Evolutionary conservation across 2,113 vertebrate genomes (phyloP).

Genomic region (Thunnus thynnus): DNA sequence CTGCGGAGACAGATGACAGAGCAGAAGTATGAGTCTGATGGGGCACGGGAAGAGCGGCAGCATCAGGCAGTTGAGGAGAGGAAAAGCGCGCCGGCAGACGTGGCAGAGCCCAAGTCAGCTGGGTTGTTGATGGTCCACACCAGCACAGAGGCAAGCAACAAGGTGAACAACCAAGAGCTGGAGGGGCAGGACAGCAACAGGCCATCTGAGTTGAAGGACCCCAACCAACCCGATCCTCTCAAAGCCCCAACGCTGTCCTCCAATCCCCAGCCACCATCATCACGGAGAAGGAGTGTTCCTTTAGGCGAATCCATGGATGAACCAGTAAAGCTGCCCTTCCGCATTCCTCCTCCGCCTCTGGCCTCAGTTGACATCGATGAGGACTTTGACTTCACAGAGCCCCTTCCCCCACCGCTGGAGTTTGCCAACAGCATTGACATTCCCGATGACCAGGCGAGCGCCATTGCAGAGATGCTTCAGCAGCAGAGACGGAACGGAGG

Average conservation of each 20-base stretch:
- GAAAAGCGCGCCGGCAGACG: constrained; percentile 89
- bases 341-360: constrained; percentile 94
- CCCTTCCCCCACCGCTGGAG: constrained; percentile 95
- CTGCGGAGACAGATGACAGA: constrained; percentile 91
- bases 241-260: constrained; percentile 76
- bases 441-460: constrained; percentile 89
- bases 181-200: constrained; percentile 79
- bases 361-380: constrained; percentile 96
- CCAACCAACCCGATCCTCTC: constrained; percentile 80
- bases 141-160: constrained; percentile 79
- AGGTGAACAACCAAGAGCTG: constrained; percentile 63
- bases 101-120: constrained; percentile 89
- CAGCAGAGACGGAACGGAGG: constrained; percentile 84
- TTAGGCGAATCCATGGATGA: constrained; percentile 91
- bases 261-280: constrained; percentile 77
- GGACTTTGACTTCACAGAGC: constrained; percentile 95
- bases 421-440: constrained; percentile 99
- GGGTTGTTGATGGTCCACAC: constrained; percentile 97
- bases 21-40: constrained; percentile 89
- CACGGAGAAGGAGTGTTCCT: constrained; percentile 88
- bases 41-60: constrained; percentile 84
- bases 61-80: constrained; percentile 84
- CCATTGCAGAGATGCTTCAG: constrained; percentile 87
- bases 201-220: constrained; percentile 83
- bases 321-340: constrained; percentile 92